Percentiles rank a stretch among this genome's conserved stretches.
Conservation (phyloP, 1,140 invertebrate genomes). For the Neodiprion lecontei region DNA sequence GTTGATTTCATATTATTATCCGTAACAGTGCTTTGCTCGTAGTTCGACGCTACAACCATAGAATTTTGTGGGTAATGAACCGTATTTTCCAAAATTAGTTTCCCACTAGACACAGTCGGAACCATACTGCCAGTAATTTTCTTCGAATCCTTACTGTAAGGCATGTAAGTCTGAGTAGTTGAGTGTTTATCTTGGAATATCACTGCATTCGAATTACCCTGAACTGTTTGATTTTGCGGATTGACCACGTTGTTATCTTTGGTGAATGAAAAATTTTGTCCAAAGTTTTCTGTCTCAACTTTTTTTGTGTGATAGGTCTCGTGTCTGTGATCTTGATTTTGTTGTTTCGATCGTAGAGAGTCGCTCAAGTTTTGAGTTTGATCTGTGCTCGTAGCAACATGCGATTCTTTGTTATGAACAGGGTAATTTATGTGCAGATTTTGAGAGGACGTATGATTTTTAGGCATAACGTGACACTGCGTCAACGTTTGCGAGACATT, state of each 20-base stretch:
- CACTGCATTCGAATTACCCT: slow-evolving; percentile 20
- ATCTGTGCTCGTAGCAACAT: slow-evolving; percentile 22
- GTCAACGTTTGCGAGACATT: neutral
- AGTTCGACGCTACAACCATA: slow-evolving; percentile 47
- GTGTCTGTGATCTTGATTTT: slow-evolving; percentile 35
- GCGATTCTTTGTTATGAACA: slow-evolving; percentile 30
- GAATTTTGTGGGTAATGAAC: slow-evolving; percentile 29
- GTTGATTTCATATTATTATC: slow-evolving; percentile 49
- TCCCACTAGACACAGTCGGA: slow-evolving; percentile 30
- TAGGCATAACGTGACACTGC: neutral
- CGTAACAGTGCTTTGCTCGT: slow-evolving; percentile 44
- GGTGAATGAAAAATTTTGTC: slow-evolving; percentile 38
- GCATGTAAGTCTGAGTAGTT: slow-evolving; percentile 32
- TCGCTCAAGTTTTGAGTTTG: slow-evolving; percentile 28
- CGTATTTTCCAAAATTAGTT: slow-evolving; percentile 25
- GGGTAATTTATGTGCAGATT: slow-evolving; percentile 27
- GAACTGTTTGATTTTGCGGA: slow-evolving; percentile 21
- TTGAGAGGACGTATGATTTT: neutral
- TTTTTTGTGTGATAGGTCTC: slow-evolving; percentile 43
- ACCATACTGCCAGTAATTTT: slow-evolving; percentile 29
- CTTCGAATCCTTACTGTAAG: slow-evolving; percentile 38
- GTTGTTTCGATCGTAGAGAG: slow-evolving; percentile 30
- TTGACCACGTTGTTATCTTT: slow-evolving; percentile 31
- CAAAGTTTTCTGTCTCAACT: slow-evolving; percentile 39
- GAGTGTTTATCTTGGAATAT: slow-evolving; percentile 31